Percentiles rank a stretch among this genome's conserved stretches.
Conservation (phyloP, 2,113 vertebrate genomes). For the Cephalopholis sonnerati region DNA sequence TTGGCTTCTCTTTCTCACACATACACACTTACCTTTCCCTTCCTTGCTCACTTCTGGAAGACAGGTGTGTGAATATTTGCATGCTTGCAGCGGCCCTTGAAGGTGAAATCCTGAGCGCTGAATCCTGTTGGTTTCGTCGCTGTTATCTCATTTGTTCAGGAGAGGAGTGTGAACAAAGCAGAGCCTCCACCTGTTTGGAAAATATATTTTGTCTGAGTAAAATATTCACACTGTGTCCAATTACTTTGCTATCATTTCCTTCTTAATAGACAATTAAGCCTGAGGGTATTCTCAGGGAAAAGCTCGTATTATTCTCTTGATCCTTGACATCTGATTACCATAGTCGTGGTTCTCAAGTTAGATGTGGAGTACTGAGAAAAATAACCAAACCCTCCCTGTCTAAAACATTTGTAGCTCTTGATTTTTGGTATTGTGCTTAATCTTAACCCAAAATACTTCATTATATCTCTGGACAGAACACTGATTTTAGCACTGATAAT, state of each 20-base stretch:
- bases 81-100: neutral
- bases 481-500: neutral
- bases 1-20: neutral
- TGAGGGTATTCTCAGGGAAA: neutral
- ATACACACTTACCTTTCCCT: neutral
- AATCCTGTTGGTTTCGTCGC: conserved; percentile 8
- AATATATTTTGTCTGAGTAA: neutral
- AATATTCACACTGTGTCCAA: conserved; percentile 25
- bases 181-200: conserved; percentile 14
- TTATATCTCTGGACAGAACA: neutral
- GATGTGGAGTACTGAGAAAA: neutral
- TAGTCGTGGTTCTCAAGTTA: neutral
- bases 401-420: neutral
- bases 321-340: conserved; percentile 35
- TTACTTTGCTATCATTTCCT: conserved; percentile 29
- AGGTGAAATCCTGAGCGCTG: conserved; percentile 13
- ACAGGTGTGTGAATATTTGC: neutral
- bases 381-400: neutral
- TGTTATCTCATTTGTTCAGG: conserved; percentile 43
- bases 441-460: neutral
- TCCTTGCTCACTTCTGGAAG: neutral
- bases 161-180: conserved; percentile 12
- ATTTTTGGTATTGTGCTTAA: neutral
- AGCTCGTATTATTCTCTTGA: neutral
- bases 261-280: conserved; percentile 29